Conservation (phyloP, 1,140 invertebrate species). For the Diabrotica virgifera region DNA sequence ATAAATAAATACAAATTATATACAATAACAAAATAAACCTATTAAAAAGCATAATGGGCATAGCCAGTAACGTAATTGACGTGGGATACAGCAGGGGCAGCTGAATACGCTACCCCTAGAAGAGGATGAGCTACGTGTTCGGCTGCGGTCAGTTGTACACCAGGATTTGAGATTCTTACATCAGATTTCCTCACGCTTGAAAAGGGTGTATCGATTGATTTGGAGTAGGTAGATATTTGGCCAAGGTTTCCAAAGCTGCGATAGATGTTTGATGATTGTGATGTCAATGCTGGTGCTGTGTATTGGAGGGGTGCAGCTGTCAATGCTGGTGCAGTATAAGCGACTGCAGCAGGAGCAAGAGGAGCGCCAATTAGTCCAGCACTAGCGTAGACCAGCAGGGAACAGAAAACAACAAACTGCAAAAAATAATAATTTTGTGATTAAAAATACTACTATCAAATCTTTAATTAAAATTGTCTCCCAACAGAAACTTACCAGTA, state of each 20-base stretch:
- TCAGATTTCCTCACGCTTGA: constrained; percentile 64
- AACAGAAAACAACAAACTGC: constrained; percentile 34
- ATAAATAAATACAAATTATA: background rate
- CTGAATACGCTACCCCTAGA: constrained; percentile 53
- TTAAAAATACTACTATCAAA: too few relatives aligned
- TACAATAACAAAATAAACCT: background rate
- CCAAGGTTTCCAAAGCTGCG: constrained; percentile 62
- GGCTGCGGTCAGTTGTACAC: constrained; percentile 55
- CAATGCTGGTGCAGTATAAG: constrained; percentile 45
- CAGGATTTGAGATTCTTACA: constrained; percentile 62
- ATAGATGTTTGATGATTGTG: constrained; percentile 60
- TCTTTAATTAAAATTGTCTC: too few relatives aligned
- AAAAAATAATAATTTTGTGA: background rate
- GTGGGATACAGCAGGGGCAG: constrained; percentile 64
- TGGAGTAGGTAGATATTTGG: constrained; percentile 61
- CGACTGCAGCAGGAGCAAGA: constrained; percentile 29
- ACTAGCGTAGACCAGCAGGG: constrained; percentile 63
- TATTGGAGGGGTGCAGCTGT: constrained; percentile 46
- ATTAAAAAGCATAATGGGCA: constrained; percentile 51
- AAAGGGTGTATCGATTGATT: constrained; percentile 65
- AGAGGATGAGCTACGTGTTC: constrained; percentile 49
- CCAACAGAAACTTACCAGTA: too few relatives aligned
- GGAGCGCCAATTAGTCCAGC: constrained; percentile 57
- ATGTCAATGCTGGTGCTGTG: constrained; percentile 51
- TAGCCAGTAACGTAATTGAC: constrained; percentile 61